Evolutionary conservation across 2,888 invertebrate species (phyloP).

Genomic region (Blastobasis adustella): DNA sequence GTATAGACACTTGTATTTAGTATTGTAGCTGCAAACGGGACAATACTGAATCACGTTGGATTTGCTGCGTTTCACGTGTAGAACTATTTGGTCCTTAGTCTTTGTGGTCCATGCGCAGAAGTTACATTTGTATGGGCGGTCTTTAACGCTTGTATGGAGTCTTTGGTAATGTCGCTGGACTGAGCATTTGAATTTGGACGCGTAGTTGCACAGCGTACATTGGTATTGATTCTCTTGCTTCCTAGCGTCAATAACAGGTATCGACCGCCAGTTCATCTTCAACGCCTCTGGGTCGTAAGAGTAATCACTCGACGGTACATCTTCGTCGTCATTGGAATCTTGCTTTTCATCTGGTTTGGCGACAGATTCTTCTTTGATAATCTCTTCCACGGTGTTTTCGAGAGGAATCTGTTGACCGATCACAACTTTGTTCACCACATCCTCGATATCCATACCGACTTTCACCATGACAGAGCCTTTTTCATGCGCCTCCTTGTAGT

Average conservation of each 20-base stretch:
- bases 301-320: background rate
- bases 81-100: conserved; percentile 50
- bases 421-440: background rate
- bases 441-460: background rate
- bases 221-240: conserved; percentile 39
- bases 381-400: background rate
- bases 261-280: conserved; percentile 40
- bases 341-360: background rate
- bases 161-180: conserved; percentile 54
- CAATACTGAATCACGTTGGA: conserved; percentile 26
- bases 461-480: background rate
- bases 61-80: conserved; percentile 49
- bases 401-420: background rate
- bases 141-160: conserved; percentile 39
- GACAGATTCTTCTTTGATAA: background rate
- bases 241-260: conserved; percentile 37
- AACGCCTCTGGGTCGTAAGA: conserved; percentile 26
- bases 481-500: conserved; percentile 16
- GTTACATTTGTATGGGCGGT: conserved; percentile 44
- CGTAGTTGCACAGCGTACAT: conserved; percentile 42
- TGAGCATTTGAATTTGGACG: conserved; percentile 46
- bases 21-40: conserved; percentile 29
- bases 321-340: background rate
- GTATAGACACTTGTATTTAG: conserved; percentile 42
- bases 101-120: conserved; percentile 55